Percentiles rank a stretch among this genome's conserved stretches.
These are phyloP conservation scores for Anastrepha ludens DNA, from an alignment of 1,140 invertebrate genomes.

Conservation along the genomic window DNA sequence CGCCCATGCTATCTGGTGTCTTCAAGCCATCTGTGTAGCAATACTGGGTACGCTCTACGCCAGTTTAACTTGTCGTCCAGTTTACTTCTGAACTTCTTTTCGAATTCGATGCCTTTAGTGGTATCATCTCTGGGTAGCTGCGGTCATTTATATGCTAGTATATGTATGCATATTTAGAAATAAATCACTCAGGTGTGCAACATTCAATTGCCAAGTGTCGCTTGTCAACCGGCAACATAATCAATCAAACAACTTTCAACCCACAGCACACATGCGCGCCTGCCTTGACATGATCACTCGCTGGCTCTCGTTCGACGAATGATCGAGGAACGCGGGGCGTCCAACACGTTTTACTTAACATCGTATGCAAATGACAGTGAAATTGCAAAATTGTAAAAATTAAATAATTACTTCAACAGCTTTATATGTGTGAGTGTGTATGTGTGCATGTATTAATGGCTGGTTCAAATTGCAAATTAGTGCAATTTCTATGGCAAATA, in stretches of 20 bases:
- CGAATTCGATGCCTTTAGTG: too few species aligned
- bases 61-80: too few species aligned
- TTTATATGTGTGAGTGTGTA: neutral
- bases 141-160: too few species aligned
- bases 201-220: constrained; percentile 34
- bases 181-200: constrained; percentile 42
- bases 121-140: too few species aligned
- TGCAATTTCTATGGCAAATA: constrained; percentile 3
- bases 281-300: neutral
- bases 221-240: constrained; percentile 26
- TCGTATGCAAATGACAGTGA: neutral
- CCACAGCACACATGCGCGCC: neutral
- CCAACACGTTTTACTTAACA: neutral
- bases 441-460: neutral
- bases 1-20: too few species aligned
- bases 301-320: too few species aligned
- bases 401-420: constrained; percentile 29
- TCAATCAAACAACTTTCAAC: constrained; percentile 49
- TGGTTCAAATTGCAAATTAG: neutral
- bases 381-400: constrained; percentile 1
- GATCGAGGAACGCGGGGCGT: neutral
- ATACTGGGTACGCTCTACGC: too few species aligned
- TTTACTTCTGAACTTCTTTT: too few species aligned
- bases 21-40: too few species aligned
- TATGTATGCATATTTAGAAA: neutral